Evolutionary conservation across 2,113 vertebrate species (phyloP).

Genomic region (Rhipidura dahli): DNA sequence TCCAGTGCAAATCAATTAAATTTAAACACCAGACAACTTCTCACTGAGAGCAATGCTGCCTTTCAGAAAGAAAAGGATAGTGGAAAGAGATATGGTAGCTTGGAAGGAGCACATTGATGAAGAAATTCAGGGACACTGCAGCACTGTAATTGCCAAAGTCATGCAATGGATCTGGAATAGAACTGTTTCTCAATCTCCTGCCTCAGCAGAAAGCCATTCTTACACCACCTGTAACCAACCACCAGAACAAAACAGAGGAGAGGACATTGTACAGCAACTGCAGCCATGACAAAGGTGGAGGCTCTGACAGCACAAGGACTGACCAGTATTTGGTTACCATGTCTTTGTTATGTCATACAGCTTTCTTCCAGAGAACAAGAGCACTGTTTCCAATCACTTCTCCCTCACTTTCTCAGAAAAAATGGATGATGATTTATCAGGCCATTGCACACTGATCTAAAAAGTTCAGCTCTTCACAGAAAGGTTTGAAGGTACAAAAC

Average conservation of each 20-base stretch:
- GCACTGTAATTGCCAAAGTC: neutral
- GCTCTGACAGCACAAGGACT: neutral
- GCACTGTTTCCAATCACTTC: neutral
- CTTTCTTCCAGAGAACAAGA: neutral
- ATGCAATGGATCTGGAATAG: neutral
- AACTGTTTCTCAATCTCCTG: neutral
- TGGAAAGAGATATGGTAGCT: neutral
- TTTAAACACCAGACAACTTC: neutral
- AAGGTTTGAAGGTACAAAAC: neutral
- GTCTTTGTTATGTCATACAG: neutral
- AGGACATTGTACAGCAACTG: neutral
- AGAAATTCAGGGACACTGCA: neutral
- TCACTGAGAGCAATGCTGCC: neutral
- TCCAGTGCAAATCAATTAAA: neutral
- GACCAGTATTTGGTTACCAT: neutral
- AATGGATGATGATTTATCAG: neutral
- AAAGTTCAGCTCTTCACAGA: neutral
- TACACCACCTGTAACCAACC: neutral
- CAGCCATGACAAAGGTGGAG: neutral
- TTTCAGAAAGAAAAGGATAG: neutral
- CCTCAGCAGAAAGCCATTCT: neutral
- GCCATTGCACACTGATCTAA: neutral
- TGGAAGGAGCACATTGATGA: neutral
- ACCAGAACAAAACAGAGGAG: neutral
- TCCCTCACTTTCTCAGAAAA: neutral